Evolutionary conservation across 2,113 vertebrate genomes (phyloP).

Genomic region (Laterallus jamaicensis): DNA sequence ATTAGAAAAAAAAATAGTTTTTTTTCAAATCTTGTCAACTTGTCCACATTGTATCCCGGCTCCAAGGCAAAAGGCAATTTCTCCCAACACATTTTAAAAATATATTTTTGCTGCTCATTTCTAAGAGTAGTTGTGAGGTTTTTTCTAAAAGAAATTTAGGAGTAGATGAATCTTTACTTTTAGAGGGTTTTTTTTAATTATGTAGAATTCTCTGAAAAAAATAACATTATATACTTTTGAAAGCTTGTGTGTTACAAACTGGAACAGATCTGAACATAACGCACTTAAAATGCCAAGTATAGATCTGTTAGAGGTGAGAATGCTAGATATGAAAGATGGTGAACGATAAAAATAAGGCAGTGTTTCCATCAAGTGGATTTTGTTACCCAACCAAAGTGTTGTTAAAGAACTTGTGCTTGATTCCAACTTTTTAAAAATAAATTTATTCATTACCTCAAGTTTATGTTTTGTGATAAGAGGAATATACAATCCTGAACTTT

Average conservation of each 20-base stretch:
- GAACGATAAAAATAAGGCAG: not conserved
- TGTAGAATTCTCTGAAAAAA: not conserved
- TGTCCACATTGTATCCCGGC: not conserved
- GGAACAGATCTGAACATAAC: not conserved
- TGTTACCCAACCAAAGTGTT: not conserved
- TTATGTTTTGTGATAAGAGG: not conserved
- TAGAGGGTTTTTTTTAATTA: not conserved
- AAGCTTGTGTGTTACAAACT: not conserved
- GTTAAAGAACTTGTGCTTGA: not conserved
- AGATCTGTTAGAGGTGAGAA: not conserved
- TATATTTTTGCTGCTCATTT: not conserved
- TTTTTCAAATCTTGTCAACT: not conserved
- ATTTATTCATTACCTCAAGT: not conserved
- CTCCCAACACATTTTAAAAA: not conserved
- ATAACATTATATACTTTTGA: not conserved
- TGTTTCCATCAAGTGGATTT: not conserved
- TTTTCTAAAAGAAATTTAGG: not conserved
- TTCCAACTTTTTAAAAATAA: not conserved
- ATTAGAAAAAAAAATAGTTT: not conserved
- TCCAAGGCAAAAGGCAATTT: not conserved
- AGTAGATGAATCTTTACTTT: not conserved
- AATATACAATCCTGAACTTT: not conserved
- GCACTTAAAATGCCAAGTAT: not conserved
- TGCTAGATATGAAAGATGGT: not conserved
- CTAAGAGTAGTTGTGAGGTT: accelerated